These are phyloP conservation scores for Papilio aristodemus DNA, from an alignment of 1,140 invertebrate genomes.

Conservation along the genomic window DNA sequence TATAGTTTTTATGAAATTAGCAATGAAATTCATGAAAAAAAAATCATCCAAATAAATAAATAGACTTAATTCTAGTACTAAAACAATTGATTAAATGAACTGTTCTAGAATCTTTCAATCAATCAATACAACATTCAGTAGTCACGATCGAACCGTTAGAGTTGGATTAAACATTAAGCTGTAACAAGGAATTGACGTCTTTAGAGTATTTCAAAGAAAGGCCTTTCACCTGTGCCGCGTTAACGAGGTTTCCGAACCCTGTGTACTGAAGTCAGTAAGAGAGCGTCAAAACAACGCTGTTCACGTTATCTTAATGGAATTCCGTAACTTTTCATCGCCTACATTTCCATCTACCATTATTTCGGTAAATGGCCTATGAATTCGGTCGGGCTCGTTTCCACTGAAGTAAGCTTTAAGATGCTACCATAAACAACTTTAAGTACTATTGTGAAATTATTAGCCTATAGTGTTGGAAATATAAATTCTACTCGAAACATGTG, in stretches of 20 bases:
- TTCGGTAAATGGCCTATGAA: neutral
- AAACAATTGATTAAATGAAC: too few relatives aligned
- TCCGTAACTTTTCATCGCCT: neutral
- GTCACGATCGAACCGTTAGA: too few relatives aligned
- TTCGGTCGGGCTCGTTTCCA: neutral
- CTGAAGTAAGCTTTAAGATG: neutral
- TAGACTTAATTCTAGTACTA: too few relatives aligned
- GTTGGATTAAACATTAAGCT: too few relatives aligned
- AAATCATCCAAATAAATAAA: too few relatives aligned
- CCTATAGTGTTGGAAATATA: neutral
- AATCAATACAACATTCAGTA: too few relatives aligned
- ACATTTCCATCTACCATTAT: neutral
- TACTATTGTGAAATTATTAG: too few relatives aligned
- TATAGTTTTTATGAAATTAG: too few relatives aligned
- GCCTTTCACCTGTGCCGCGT: neutral
- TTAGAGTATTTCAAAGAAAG: neutral
- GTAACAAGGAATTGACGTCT: constrained; percentile 1
- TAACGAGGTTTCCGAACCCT: constrained; percentile 4
- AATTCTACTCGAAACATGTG: neutral
- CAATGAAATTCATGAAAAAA: too few relatives aligned
- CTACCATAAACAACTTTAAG: neutral
- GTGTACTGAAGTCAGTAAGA: neutral
- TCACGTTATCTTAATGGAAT: constrained; percentile 6
- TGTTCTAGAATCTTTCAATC: too few relatives aligned
- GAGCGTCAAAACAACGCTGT: neutral